Evolutionary conservation across 2,888 invertebrate species (phyloP).

Genomic region (Sesia apiformis): DNA sequence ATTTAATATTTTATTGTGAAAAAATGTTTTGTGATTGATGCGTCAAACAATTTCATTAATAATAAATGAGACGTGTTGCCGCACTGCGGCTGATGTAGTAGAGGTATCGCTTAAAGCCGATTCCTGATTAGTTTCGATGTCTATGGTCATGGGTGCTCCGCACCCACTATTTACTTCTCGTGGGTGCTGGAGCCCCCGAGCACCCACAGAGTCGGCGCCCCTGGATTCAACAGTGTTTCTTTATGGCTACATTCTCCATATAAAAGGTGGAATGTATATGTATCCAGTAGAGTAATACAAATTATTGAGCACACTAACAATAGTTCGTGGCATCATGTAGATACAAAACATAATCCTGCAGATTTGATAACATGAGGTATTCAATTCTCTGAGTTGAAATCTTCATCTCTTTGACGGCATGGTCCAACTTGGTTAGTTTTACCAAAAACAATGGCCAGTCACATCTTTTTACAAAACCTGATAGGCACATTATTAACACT

Average conservation of each 20-base stretch:
- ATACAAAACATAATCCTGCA: neutral
- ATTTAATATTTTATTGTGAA: no score
- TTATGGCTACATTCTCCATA: neutral
- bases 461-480: neutral
- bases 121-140: no score
- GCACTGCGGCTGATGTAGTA: no score
- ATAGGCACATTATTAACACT: neutral
- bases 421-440: neutral
- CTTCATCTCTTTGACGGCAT: neutral
- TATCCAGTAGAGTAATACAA: neutral
- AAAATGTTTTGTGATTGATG: no score
- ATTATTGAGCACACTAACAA: neutral
- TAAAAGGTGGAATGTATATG: neutral
- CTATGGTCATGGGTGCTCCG: no score
- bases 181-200: no score
- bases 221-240: no score
- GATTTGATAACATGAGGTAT: neutral
- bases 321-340: neutral
- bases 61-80: no score
- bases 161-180: no score
- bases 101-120: no score
- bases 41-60: no score
- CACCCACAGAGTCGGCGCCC: no score
- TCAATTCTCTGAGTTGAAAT: neutral
- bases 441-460: neutral